Evolutionary conservation across 2,113 vertebrate genomes (phyloP).

Genomic region (Osmerus mordax): DNA sequence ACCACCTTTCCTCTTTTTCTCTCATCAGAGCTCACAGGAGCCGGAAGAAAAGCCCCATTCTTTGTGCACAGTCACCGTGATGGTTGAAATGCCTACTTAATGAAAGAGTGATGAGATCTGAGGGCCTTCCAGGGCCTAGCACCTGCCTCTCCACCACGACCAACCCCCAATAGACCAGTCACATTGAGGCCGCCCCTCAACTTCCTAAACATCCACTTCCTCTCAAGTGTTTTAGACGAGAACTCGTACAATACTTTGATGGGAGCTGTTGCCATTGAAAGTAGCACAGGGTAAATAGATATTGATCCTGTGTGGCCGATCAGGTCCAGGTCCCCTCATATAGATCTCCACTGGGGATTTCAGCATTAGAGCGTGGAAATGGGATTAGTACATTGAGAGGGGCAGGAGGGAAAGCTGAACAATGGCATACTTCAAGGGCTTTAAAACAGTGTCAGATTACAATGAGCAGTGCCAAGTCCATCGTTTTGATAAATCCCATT

Average conservation of each 20-base stretch:
- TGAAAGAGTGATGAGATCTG: slow-evolving; percentile 74
- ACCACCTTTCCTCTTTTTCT: slow-evolving; percentile 49
- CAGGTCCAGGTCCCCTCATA: slow-evolving; percentile 45
- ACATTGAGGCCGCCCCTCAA: slow-evolving; percentile 25
- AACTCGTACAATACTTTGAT: slow-evolving; percentile 39
- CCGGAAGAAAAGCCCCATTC: slow-evolving; percentile 63
- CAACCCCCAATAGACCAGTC: slow-evolving; percentile 9
- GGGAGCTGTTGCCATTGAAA: background rate
- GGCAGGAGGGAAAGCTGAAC: slow-evolving; percentile 53
- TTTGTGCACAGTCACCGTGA: slow-evolving; percentile 51
- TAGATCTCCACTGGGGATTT: slow-evolving; percentile 62
- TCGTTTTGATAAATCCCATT: slow-evolving; percentile 48
- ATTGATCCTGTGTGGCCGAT: slow-evolving; percentile 54
- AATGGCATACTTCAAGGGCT: slow-evolving; percentile 66
- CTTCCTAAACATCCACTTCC: slow-evolving; percentile 48
- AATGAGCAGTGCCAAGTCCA: slow-evolving; percentile 36
- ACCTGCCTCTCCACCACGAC: slow-evolving; percentile 46
- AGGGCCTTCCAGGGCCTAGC: slow-evolving; percentile 57
- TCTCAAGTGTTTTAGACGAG: slow-evolving; percentile 11
- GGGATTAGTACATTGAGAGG: slow-evolving; percentile 61
- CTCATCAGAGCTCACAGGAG: slow-evolving; percentile 53
- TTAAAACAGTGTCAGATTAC: slow-evolving; percentile 67
- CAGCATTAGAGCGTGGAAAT: slow-evolving; percentile 54
- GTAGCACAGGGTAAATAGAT: background rate
- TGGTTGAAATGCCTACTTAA: slow-evolving; percentile 61